A percentile compares a stretch with the other conserved stretches of the same genome.
Conservation (phyloP, 2,113 vertebrate species). For the Caranx ignobilis region DNA sequence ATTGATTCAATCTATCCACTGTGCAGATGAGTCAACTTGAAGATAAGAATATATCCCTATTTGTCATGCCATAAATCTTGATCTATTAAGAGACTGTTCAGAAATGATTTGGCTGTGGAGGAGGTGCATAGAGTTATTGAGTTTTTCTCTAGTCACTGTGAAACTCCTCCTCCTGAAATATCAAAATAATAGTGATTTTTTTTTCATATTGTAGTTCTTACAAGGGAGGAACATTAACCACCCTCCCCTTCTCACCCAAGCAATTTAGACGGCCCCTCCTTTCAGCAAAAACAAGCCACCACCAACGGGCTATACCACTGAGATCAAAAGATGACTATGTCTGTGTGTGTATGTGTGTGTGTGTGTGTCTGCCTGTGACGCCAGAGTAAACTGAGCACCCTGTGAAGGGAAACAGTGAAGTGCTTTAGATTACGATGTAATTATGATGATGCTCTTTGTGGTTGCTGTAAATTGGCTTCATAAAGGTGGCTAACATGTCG, state of each 20-base stretch:
- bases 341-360: background rate
- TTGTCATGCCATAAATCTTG: background rate
- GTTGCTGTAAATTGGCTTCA: slow-evolving; percentile 18
- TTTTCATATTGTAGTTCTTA: background rate
- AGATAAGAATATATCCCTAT: background rate
- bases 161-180: background rate
- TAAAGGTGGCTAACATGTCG: slow-evolving; percentile 1
- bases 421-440: slow-evolving; percentile 12
- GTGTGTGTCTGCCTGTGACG: background rate
- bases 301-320: no score
- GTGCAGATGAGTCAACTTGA: background rate
- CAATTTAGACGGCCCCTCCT: background rate
- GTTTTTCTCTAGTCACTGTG: background rate
- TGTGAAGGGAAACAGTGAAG: background rate
- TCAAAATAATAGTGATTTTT: background rate
- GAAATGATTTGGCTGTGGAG: no score
- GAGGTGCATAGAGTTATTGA: background rate
- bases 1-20: background rate
- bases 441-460: slow-evolving; percentile 3
- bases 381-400: background rate
- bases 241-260: background rate
- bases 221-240: background rate
- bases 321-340: background rate
- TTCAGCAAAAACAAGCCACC: background rate
- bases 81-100: background rate